Percentiles rank a stretch among this genome's conserved stretches.
Conservation (phyloP, 1,140 invertebrate species). For the Philopotamus ludificatus region DNA sequence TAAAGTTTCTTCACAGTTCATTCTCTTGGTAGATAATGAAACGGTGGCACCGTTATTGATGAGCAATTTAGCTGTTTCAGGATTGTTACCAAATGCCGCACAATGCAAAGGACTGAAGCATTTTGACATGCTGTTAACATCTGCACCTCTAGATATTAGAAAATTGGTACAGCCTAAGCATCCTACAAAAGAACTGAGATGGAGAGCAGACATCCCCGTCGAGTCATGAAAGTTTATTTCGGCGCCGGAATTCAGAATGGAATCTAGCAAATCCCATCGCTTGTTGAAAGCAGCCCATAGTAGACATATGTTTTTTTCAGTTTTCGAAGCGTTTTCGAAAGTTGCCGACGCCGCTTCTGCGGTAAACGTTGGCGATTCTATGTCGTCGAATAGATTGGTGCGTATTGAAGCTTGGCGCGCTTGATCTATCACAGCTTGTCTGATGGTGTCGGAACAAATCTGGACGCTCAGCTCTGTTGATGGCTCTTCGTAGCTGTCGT, state of each 20-base stretch:
- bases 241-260: constrained; percentile 63
- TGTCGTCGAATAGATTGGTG: constrained; percentile 66
- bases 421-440: constrained; percentile 68
- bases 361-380: constrained; percentile 65
- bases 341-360: constrained; percentile 56
- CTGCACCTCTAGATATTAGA: constrained; percentile 65
- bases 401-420: constrained; percentile 66
- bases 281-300: constrained; percentile 71
- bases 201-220: constrained; percentile 67
- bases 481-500: constrained; percentile 71
- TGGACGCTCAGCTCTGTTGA: constrained; percentile 69
- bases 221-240: constrained; percentile 68
- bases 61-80: constrained; percentile 69
- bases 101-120: constrained; percentile 76
- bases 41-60: constrained; percentile 65
- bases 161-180: constrained; percentile 68
- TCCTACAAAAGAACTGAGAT: constrained; percentile 75
- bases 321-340: constrained; percentile 58
- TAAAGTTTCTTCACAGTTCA: constrained; percentile 71
- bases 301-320: constrained; percentile 67
- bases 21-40: constrained; percentile 58
- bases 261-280: constrained; percentile 62
- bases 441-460: constrained; percentile 71
- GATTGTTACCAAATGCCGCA: constrained; percentile 76
- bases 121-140: constrained; percentile 66